Evolutionary conservation across 2,113 vertebrate species (phyloP), one percentile per base, ranked within the genome.

Genomic region (Laticauda laticaudata): DNA sequence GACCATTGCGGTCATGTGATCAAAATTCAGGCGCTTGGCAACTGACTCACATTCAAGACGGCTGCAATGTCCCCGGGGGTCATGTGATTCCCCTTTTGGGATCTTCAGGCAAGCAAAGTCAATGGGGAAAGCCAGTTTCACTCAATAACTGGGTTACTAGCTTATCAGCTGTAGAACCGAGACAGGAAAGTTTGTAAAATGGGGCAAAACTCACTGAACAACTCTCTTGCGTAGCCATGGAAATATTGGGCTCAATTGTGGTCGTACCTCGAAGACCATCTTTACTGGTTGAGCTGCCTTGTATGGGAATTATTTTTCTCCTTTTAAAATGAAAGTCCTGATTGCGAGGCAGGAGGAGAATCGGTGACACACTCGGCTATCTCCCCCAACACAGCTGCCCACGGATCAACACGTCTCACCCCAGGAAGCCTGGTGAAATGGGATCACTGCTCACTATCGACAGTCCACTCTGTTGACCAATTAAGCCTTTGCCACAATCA

Each of bases 401-500:
- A 43, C 6, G 51, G 24, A 89, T 59, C 54, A 24, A 61, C 54
- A 6, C 88, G n/a, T 75, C 45, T 39, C 43, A 39, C 12, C 81
- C 91, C 88, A 53, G 11, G 85, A n/a, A 51, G 11, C 14, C 34
- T 88, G 39, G 53, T 69, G 56, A n/a, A 55, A 56, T 4, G 64
- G 21, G 21, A 91, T 87, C 56, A 0, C 2, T 24, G 87, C 61
- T 14, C 61, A 29, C 90, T 92, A 89, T 5, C 92, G 94, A 91
- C 93, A 8, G 26, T 0, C 91, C 1, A 0, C 75, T 95, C 89
- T 57, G 61, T 59, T 59, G 95, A 93, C 92, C 93, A 93, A 92
- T 23, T 87, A 92, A 91, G 92, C 94, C 64, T 9, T 24, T 81
- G 87, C 92, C 92, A 91, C 86, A 91, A 51, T 92, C 95, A 93